Evolutionary conservation across 2,113 vertebrate genomes (phyloP).

Genomic region (Aramus guarauna): DNA sequence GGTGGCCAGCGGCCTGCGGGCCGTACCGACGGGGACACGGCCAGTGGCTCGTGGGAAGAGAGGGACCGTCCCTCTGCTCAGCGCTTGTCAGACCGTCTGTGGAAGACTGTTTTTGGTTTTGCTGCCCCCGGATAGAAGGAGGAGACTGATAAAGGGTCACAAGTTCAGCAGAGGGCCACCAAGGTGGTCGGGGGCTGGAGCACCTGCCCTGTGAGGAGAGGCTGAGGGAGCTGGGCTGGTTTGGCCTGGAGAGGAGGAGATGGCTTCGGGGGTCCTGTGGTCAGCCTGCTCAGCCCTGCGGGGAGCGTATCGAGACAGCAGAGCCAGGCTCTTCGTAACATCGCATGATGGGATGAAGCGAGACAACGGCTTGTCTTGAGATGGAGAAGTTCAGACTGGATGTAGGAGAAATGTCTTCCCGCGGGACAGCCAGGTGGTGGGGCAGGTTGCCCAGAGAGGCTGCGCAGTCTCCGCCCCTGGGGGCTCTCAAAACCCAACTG

Average conservation of each 20-base stretch:
- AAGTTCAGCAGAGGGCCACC: neutral
- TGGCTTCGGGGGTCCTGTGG: neutral
- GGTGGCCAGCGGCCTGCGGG: rapidly evolving
- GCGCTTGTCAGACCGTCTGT: neutral
- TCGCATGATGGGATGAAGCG: neutral
- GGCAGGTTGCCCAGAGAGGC: neutral
- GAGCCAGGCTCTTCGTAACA: neutral
- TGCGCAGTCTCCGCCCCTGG: neutral
- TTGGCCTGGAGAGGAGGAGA: neutral
- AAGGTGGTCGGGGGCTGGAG: neutral
- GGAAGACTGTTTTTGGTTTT: neutral
- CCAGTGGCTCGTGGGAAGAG: rapidly evolving
- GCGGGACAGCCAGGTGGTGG: neutral
- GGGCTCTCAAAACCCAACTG: neutral
- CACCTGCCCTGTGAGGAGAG: neutral
- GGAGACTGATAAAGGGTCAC: neutral
- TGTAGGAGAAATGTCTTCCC: neutral
- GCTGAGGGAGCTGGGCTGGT: neutral
- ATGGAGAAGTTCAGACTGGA: neutral
- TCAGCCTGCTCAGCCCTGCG: neutral
- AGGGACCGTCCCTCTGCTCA: neutral
- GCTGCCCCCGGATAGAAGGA: neutral
- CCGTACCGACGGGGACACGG: rapidly evolving
- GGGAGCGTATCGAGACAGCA: neutral
- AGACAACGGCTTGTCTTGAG: neutral